Evolutionary conservation across 2,797 vertebrate genomes (phyloP).

Genomic region (Anguilla anguilla): DNA sequence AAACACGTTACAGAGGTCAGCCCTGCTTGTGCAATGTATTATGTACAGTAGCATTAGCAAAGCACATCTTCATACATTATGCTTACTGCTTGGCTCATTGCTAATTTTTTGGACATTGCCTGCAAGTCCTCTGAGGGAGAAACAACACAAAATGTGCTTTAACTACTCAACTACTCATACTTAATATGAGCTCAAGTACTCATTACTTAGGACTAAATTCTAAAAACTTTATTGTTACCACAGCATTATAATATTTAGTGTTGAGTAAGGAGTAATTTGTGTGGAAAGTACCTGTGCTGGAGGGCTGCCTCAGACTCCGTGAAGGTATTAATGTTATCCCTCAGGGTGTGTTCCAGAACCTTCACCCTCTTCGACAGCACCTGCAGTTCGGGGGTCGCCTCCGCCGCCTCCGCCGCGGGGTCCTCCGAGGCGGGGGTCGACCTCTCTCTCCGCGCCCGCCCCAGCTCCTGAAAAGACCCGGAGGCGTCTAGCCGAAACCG

Average conservation of each 20-base stretch:
- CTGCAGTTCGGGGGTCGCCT: slow-evolving; percentile 32
- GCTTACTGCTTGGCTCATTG: not conserved
- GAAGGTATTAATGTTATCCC: slow-evolving; percentile 48
- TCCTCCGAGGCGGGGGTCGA: slow-evolving; percentile 31
- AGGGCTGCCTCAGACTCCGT: slow-evolving; percentile 55
- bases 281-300: slow-evolving; percentile 66
- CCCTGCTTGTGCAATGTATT: not conserved
- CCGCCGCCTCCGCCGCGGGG: slow-evolving; percentile 28
- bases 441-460: slow-evolving; percentile 28
- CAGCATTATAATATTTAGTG: not conserved
- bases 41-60: slow-evolving; percentile 1
- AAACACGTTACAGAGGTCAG: slow-evolving; percentile 15
- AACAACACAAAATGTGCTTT: not conserved
- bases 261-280: not conserved
- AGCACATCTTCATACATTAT: not conserved
- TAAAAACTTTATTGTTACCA: not conserved
- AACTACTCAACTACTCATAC: not conserved
- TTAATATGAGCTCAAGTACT: not conserved
- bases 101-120: not conserved
- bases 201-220: not conserved
- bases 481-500: slow-evolving; percentile 55
- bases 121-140: not conserved
- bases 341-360: slow-evolving; percentile 58
- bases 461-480: slow-evolving; percentile 59
- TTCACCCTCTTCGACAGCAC: slow-evolving; percentile 53